Evolutionary conservation across 2,888 invertebrate species (phyloP), one percentile per base, ranked within the genome.

Genomic region (Sesia apiformis): DNA sequence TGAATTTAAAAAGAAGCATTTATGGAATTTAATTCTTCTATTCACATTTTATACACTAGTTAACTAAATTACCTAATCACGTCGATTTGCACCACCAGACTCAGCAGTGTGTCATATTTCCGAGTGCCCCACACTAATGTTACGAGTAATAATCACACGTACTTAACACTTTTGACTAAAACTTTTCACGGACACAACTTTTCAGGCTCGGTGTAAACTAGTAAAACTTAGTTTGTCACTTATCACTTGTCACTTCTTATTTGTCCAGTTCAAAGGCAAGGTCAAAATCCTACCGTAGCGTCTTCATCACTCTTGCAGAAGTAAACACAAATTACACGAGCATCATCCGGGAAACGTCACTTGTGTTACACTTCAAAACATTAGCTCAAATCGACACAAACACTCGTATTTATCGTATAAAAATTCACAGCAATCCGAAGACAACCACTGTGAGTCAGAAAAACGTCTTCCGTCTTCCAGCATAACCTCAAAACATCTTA

Each of bases 401-500:
- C 81, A 81, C 78, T 72, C 63, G 62, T 71, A 70, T 73, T 58
- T 59, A 57, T 58, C 62, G 59, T 61, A 63, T 65, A 60, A 66
- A 67, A 69, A 65, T 78, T 68, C 72, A 74, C 74, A 59, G 64
- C 67, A 72, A 70, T 72, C 72, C 72, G 63, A 65, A 65, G 69
- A 77, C 74, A 66, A 56, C 69, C 72, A 71, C 70, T 75, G 70
- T 66, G 61, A 78, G 78, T 84, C 79, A 81, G 63, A 69, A 74
- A 71, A 78, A 72, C 76, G 79, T 84, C 78, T 81, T 77, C 81
- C 79, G 78, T 74, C 79, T 81, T 71, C 70, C 69, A 80, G 73
- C 70, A 86, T 90, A 88, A 90, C 90, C 90, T 89, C 85, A 87
- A 89, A 90, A 84, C 88, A 87, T 89, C 86, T 87, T 84, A 85